A percentile compares a stretch with the other conserved stretches of the same genome.
Evolutionary conservation across 1,140 invertebrate genomes (phyloP).

Genomic region (Dendrolimus kikuchii): DNA sequence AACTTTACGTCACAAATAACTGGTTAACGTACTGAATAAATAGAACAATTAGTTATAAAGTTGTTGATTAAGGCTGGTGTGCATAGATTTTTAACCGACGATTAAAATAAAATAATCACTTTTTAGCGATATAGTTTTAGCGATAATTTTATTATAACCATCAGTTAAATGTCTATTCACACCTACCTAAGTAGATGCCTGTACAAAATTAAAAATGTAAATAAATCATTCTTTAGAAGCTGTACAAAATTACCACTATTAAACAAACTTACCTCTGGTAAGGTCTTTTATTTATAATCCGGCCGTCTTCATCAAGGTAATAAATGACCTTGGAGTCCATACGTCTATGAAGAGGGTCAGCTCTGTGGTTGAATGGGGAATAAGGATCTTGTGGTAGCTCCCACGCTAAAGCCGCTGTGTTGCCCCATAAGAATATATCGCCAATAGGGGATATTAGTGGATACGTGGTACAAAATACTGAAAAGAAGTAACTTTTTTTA

Average conservation of each 20-base stretch:
- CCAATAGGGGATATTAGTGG: conserved; percentile 71
- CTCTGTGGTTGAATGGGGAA: conserved; percentile 52
- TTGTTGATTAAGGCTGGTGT: too few relatives aligned
- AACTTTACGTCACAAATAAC: too few relatives aligned
- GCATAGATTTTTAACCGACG: too few relatives aligned
- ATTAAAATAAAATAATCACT: too few relatives aligned
- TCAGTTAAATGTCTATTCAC: too few relatives aligned
- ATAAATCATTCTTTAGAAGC: too few relatives aligned
- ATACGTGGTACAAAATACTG: conserved; percentile 78
- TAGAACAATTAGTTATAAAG: too few relatives aligned
- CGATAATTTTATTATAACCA: too few relatives aligned
- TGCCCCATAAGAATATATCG: conserved; percentile 77
- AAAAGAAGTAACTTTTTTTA: conserved; percentile 21
- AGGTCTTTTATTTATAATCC: conserved; percentile 37
- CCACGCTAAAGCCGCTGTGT: conserved; percentile 82
- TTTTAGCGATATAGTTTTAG: too few relatives aligned
- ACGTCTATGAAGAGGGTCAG: conserved; percentile 62
- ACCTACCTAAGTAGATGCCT: too few relatives aligned
- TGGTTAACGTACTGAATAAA: too few relatives aligned
- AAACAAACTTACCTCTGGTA: conserved; percentile 39
- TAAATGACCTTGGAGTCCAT: conserved; percentile 52
- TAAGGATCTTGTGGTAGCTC: conserved; percentile 78
- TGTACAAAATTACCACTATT: not conserved
- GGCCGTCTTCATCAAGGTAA: conserved; percentile 51
- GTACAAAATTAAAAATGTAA: too few relatives aligned